These are phyloP conservation scores for Cheilosia pagana DNA, from an alignment of 2,888 invertebrate genomes.

Conservation along the genomic window DNA sequence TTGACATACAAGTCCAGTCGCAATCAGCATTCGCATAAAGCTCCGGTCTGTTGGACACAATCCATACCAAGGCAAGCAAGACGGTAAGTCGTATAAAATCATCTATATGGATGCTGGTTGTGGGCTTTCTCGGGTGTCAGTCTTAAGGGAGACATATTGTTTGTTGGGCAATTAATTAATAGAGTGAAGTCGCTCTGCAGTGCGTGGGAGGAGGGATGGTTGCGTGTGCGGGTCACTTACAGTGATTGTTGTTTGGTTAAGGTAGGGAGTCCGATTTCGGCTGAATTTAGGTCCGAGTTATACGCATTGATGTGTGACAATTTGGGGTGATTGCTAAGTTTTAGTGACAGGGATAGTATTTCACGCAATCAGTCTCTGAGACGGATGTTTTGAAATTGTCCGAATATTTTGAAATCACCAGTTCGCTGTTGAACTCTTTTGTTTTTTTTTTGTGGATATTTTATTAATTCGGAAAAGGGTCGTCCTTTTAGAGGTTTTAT, in stretches of 20 bases:
- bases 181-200: constrained; percentile 18
- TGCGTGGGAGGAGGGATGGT: constrained; percentile 5
- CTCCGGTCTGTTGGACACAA: constrained; percentile 84
- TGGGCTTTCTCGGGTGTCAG: constrained; percentile 57
- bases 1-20: constrained; percentile 83
- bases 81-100: constrained; percentile 80
- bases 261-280: too few relatives aligned
- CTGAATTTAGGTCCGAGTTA: too few relatives aligned
- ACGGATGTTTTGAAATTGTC: not conserved
- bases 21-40: constrained; percentile 82
- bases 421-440: not conserved
- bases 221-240: constrained; percentile 38
- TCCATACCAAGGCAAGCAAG: constrained; percentile 83
- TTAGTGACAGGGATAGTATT: too few relatives aligned
- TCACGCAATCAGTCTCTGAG: too few relatives aligned
- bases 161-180: constrained; percentile 54
- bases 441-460: not conserved
- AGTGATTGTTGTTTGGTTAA: constrained; percentile 31
- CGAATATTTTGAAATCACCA: not conserved
- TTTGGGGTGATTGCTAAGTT: too few relatives aligned
- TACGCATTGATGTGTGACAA: too few relatives aligned
- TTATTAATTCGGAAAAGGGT: not conserved
- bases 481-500: too few relatives aligned
- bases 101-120: not conserved
- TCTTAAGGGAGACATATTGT: constrained; percentile 18